Evolutionary conservation across 2,797 vertebrate species (phyloP).

Genomic region (Champsocephalus gunnari): DNA sequence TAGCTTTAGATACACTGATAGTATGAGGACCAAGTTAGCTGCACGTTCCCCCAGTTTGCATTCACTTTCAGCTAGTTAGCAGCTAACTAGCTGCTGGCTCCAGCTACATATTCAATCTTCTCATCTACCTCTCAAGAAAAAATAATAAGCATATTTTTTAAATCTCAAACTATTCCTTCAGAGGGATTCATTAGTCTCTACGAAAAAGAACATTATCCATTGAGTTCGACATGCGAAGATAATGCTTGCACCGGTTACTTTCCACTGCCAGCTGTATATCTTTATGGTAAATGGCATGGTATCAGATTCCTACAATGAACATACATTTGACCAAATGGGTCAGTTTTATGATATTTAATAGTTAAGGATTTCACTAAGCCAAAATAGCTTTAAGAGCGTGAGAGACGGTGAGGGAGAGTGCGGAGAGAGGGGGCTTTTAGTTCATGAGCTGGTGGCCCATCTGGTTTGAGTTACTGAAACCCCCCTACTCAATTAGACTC

Average conservation of each 20-base stretch:
- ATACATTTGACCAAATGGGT: slow-evolving; percentile 53
- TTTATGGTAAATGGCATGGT: slow-evolving; percentile 50
- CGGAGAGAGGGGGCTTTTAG: slow-evolving; percentile 46
- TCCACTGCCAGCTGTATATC: slow-evolving; percentile 30
- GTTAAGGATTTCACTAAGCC: slow-evolving; percentile 65
- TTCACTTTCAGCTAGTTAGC: not conserved
- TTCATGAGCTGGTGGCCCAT: slow-evolving; percentile 83
- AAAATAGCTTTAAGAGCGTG: slow-evolving; percentile 47
- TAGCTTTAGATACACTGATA: not conserved
- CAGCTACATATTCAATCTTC: slow-evolving; percentile 13
- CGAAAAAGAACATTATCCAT: slow-evolving; percentile 24
- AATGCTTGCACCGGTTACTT: slow-evolving; percentile 30
- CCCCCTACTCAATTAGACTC: slow-evolving; percentile 81
- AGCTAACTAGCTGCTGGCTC: slow-evolving; percentile 8
- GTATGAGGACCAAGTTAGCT: not conserved
- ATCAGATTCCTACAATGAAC: slow-evolving; percentile 57
- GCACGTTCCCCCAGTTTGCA: not conserved
- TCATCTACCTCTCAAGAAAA: slow-evolving; percentile 19
- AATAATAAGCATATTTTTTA: slow-evolving; percentile 23
- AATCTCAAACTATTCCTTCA: slow-evolving; percentile 23
- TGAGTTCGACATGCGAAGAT: slow-evolving; percentile 36
- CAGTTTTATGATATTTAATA: slow-evolving; percentile 63
- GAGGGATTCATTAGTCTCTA: slow-evolving; percentile 33
- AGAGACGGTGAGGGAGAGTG: slow-evolving; percentile 19
- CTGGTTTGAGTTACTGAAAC: slow-evolving; percentile 78